phyloP scores from a whole-genome alignment of 2,797 vertebrate species.

The Acomys russatus region DNA sequence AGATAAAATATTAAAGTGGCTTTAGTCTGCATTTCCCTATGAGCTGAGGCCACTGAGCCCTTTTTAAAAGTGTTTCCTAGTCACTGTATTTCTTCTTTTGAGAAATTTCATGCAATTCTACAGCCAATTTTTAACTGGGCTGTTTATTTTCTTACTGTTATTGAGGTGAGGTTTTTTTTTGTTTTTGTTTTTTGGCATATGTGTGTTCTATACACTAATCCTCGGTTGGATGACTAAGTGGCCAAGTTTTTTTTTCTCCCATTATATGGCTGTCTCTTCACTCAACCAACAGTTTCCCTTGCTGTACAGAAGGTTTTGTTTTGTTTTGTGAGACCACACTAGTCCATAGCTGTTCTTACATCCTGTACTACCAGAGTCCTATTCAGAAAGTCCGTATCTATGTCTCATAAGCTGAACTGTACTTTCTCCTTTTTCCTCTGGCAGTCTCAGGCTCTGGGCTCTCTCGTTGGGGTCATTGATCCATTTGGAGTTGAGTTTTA shows the following conservation, averaged over 20 bases:
- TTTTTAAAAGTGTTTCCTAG: background rate
- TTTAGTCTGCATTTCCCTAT: background rate
- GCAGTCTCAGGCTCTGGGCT: background rate
- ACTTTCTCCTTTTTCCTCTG: background rate
- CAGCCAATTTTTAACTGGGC: background rate
- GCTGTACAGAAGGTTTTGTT: background rate
- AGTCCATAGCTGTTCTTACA: background rate
- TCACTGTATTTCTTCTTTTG: background rate
- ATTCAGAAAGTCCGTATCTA: background rate
- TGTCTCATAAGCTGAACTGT: background rate
- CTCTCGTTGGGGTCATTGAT: background rate
- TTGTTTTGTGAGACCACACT: background rate
- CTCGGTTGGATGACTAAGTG: background rate
- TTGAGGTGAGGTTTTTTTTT: background rate
- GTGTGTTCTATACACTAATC: background rate
- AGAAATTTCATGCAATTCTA: background rate
- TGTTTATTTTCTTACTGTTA: background rate
- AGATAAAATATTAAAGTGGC: background rate
- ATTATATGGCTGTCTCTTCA: background rate
- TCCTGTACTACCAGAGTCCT: background rate
- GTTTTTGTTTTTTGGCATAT: too few relatives aligned
- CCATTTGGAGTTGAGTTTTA: background rate
- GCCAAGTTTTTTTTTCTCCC: background rate
- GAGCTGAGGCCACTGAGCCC: background rate
- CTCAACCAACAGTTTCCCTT: background rate